Base-by-base conservation (phyloP, 2,888 invertebrate genomes). In the Strigamia maritima region DNA sequence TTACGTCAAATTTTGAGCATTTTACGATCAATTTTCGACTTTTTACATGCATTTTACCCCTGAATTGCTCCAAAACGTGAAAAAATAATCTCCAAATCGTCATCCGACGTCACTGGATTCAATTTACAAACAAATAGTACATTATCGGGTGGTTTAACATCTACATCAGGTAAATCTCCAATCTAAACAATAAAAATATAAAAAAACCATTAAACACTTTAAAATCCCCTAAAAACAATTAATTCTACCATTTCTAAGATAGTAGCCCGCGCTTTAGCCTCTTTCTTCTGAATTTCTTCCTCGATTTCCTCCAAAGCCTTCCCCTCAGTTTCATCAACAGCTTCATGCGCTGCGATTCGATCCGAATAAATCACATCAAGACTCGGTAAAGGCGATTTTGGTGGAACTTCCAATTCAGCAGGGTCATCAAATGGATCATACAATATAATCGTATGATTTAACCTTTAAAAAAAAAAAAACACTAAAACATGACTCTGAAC, bases 41-140 rank as follows among this genome's bases (percentile, higher is more conserved):
- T n/a, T n/a, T 60, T 75, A 10, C 10, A 79, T 80, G 8, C 8
- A 26, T 19, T 74, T 28, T 85, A 90, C 88, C 89, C 89, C 75
- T 93, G 91, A 81, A 99, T 95, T 86, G 91, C 91, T 4, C 98
- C 98, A 89, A 98, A 98, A 81, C 98, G 90, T 83, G 96, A 95
- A 85, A 99, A 99, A 83, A 99, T 98, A 28, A 98, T 95, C 88
- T 98, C 97, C 81, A 98, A 88, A 87, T 98, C 97, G 84, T 98
- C 98, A 86, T 97, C 97, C 12, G 92, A 95, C 0, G 99, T 99
- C 0, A 99, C 96, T 0, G 98, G 98, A 88, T 99, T 99, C 24
- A 99, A 88, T 88, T 99, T 99, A 87, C 99, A 99, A 38, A 99
- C 96, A 88, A 99, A 99, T 0, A 99, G 88, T 1, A 99, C 98